Base-by-base conservation (phyloP, 2,113 vertebrate species). In the Antechinus stuartii region DNA sequence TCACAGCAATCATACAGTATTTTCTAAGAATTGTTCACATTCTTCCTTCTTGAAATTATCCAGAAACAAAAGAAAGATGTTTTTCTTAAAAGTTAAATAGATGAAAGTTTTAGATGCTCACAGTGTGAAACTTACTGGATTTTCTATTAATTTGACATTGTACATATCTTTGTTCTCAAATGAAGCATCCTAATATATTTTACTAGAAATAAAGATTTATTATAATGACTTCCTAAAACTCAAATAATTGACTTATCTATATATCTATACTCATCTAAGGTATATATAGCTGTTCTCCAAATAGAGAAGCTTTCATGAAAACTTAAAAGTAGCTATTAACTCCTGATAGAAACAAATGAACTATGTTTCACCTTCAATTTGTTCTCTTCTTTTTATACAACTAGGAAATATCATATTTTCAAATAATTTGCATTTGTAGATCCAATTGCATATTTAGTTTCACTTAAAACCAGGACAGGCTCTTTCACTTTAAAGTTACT, bases 161-260 rank as follows among this genome's bases (percentile, higher is more conserved):
- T 52, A 90, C 6, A n/a, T 42, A 94, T 91, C 89, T 55, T 93
- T 90, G 54, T 19, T 91, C 57, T 94, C 50, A 53, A 92, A 46
- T 92, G 93, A 91, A 56, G 19, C 92, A 96, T 90, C 50, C 47
- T n/a, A 96, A 93, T 22, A 24, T 19, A 93, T 96, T 49, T 96
- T 96, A 19, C 91, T 97, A 89, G 27, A 30, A 93, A 93, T 89
- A 47, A 93, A 27, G 55, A 27, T 94, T 94, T 30, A 56, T 50
- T 93, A 89, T 46, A 95, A 24, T 52, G 93, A 95, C 46, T 94
- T 4, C 61, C 4, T 9, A 92, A 8, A 16, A 42, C 19, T 84
- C 35, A 47, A 93, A 91, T 35, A 30, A 92, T 26, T 84, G 27
- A 56, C 19, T 96, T 96, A 94, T 42, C 52, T 84, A 84, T 55